Evolutionary conservation across 2,797 vertebrate species (phyloP).

Genomic region (Tinamus major): DNA sequence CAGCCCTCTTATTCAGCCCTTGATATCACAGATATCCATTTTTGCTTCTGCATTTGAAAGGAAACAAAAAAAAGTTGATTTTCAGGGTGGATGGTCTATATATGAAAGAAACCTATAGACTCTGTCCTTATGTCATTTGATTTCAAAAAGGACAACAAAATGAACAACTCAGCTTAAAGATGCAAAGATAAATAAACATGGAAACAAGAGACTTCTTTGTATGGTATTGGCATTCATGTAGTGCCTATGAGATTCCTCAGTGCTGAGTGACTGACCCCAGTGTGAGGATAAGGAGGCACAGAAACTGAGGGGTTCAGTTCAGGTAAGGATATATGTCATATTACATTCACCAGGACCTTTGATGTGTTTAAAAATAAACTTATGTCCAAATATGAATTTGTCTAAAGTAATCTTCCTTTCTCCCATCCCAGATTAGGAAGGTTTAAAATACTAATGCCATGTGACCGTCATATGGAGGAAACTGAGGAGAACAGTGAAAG

Average conservation of each 20-base stretch:
- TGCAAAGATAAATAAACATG: background rate
- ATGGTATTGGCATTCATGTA: background rate
- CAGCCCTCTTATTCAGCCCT: background rate
- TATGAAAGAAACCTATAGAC: background rate
- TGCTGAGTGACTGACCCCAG: background rate
- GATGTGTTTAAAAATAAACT: background rate
- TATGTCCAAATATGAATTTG: background rate
- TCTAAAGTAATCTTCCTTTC: background rate
- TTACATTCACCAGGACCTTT: background rate
- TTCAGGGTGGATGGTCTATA: background rate
- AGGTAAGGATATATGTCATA: background rate
- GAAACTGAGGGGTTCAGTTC: background rate
- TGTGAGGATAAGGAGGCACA: background rate
- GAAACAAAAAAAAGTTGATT: background rate
- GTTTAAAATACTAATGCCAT: background rate
- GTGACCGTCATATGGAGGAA: background rate
- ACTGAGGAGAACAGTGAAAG: background rate
- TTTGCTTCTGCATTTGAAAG: background rate
- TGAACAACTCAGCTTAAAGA: background rate
- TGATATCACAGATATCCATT: background rate
- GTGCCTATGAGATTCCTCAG: background rate
- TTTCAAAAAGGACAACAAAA: background rate
- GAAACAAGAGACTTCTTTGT: background rate
- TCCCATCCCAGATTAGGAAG: background rate
- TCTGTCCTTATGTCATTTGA: background rate